Base-by-base conservation (phyloP, 2,888 invertebrate species). In the Tortricodes alternella region DNA sequence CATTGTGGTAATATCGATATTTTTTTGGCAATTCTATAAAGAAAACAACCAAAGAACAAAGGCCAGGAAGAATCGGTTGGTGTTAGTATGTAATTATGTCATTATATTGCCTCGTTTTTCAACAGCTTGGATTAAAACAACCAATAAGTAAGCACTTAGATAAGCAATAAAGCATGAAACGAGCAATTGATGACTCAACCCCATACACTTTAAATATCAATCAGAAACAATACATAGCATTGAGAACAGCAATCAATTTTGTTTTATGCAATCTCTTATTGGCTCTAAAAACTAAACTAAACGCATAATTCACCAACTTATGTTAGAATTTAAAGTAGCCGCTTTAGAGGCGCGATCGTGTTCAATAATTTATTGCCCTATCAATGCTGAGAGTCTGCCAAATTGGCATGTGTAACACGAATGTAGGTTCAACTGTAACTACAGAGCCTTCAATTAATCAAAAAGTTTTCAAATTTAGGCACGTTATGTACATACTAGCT, bases 301-400 rank as follows among this genome's bases (percentile, higher is more conserved):
- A 43, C 43, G 43, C 23, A 27, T 43, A 27, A 24, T 43, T 43
- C 24, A 43, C 27, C 9, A 43, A 43, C 43, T 43, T 43, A 15
- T 43, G 43, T 24, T 27, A 27, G 43, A 43, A 43, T 43, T 43
- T 43, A 43, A 43, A 43, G 43, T 43, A 24, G 43, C 24, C 6
- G 24, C 15, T n/a, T n/a, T 43, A 43, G 43, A 43, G 27, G 43
- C 43, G 16, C 27, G 43, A 23, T 39, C 46, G 15, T 38, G 44
- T 46, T 34, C 8, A 32, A 34, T 24, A 41, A 53, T 53, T 46
- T 53, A 48, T 41, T 24, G 13, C n/a, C 19, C 48, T 32, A 53
- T 46, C 46, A 11, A 48, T 34, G 46, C 46, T 13, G 34, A 19
- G 39, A 53, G 39, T 34, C 39, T 53, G 53, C 53, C 53, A 53